Evolutionary conservation across 2,888 invertebrate species (phyloP).

Genomic region (Prionchulus punctatus): DNA sequence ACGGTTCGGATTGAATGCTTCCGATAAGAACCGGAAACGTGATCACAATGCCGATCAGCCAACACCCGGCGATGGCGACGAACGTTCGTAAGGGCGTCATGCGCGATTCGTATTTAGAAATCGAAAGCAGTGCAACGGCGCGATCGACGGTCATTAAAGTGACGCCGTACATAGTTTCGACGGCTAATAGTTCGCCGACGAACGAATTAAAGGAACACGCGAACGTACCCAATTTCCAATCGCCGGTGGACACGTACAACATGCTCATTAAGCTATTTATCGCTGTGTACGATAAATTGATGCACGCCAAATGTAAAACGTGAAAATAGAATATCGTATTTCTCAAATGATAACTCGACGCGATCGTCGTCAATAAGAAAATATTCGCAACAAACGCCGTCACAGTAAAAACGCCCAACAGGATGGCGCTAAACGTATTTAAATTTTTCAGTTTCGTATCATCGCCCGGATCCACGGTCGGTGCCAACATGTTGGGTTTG

Average conservation of each 20-base stretch:
- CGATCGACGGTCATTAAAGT: conserved; percentile 18
- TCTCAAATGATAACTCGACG: conserved; percentile 20
- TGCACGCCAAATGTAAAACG: conserved; percentile 15
- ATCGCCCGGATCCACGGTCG: no score
- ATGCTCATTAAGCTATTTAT: conserved; percentile 18
- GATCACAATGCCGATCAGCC: conserved; percentile 16
- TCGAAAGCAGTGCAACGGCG: conserved; percentile 9
- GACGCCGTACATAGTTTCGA: conserved; percentile 17
- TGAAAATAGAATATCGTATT: conserved; percentile 16
- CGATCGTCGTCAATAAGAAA: conserved; percentile 19
- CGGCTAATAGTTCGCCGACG: conserved; percentile 16
- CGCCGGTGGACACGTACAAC: conserved; percentile 11
- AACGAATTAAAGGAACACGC: conserved; percentile 19
- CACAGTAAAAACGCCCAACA: conserved; percentile 18
- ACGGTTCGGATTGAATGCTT: conserved; percentile 16
- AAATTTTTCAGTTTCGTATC: conserved; percentile 8
- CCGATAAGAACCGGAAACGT: conserved; percentile 18
- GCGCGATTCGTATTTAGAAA: conserved; percentile 15
- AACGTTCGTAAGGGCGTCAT: conserved; percentile 14
- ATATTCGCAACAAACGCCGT: conserved; percentile 18
- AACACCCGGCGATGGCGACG: conserved; percentile 15
- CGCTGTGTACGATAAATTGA: conserved; percentile 17
- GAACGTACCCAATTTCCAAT: conserved; percentile 17
- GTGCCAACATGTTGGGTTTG: no score
- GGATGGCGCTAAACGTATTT: conserved; percentile 17